Percentiles rank a stretch among this genome's conserved stretches.
Evolutionary conservation across 1,140 invertebrate species (phyloP).

Genomic region (Lordiphosa clarofinis): DNA sequence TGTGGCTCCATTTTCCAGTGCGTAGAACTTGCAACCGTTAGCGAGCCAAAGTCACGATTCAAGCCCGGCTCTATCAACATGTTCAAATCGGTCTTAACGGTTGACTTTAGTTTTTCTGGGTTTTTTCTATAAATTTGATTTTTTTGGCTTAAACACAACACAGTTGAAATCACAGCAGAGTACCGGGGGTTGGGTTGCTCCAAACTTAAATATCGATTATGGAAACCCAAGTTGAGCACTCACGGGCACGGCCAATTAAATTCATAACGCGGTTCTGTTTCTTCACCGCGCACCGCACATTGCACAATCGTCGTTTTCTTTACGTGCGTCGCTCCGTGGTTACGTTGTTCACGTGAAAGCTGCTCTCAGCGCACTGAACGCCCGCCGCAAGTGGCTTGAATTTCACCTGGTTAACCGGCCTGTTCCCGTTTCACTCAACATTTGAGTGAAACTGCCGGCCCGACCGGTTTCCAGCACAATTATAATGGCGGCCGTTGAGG

Average conservation of each 20-base stretch:
- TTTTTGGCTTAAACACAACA: constrained; percentile 9
- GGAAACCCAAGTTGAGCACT: constrained; percentile 13
- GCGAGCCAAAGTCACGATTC: constrained; percentile 78
- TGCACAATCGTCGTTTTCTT: constrained; percentile 5
- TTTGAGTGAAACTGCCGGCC: constrained; percentile 51
- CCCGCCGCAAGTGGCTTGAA: too few relatives aligned
- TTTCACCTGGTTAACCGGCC: constrained; percentile 45
- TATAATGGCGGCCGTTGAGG: constrained; percentile 70
- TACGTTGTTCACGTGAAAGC: constrained; percentile 79
- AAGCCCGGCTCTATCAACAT: constrained; percentile 79
- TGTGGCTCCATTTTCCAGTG: constrained; percentile 79
- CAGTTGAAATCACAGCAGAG: constrained; percentile 8
- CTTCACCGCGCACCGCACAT: background rate
- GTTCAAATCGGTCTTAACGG: constrained; percentile 49
- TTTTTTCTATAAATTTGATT: constrained; percentile 26
- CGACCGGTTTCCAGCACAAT: constrained; percentile 73
- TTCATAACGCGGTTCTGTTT: background rate
- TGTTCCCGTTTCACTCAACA: constrained; percentile 30
- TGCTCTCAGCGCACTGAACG: constrained; percentile 71
- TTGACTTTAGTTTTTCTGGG: constrained; percentile 21
- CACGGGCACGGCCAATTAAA: constrained; percentile 5
- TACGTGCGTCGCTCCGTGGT: constrained; percentile 25
- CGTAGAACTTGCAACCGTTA: constrained; percentile 72
- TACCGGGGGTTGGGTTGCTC: background rate
- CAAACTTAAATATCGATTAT: constrained; percentile 9